Percentiles rank a stretch among this genome's conserved stretches.
Evolutionary conservation across 2,113 vertebrate species (phyloP).

Genomic region (Apodemus speciosus): DNA sequence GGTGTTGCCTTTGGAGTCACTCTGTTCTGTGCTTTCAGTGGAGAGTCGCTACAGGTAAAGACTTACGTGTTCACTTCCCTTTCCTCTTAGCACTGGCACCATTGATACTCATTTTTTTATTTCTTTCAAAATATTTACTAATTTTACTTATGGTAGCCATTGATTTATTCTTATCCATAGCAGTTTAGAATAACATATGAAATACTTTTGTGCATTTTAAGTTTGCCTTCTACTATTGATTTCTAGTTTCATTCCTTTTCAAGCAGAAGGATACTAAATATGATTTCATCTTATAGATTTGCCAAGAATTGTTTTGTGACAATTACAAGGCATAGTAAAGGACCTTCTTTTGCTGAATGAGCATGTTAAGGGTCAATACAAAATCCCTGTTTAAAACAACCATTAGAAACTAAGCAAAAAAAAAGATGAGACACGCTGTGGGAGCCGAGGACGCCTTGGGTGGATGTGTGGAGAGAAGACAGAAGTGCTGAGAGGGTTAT

Average conservation of each 20-base stretch:
- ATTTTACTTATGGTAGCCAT: not conserved
- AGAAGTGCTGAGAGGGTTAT: not conserved
- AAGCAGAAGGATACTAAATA: not conserved
- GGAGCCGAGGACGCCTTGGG: not conserved
- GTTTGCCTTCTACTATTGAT: not conserved
- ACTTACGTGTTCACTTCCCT: not conserved
- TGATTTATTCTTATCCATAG: not conserved
- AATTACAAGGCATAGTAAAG: not conserved
- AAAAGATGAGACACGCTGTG: not conserved
- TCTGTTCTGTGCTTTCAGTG: not conserved
- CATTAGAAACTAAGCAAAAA: not conserved
- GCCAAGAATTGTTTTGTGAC: not conserved
- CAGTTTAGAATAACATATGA: not conserved
- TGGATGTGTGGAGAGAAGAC: not conserved
- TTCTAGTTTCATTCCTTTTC: slow-evolving; percentile 24
- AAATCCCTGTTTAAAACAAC: slow-evolving; percentile 12
- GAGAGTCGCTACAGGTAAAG: not conserved
- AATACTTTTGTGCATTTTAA: not conserved
- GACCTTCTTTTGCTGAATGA: not conserved
- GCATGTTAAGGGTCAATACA: not conserved
- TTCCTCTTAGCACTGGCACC: not conserved
- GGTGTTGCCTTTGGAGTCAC: not conserved
- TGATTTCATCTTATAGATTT: not conserved
- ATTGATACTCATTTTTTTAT: not conserved
- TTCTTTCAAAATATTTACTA: slow-evolving; percentile 7